Base-by-base conservation (phyloP, 2,797 vertebrate genomes). In the Darevskia mixta region DNA sequence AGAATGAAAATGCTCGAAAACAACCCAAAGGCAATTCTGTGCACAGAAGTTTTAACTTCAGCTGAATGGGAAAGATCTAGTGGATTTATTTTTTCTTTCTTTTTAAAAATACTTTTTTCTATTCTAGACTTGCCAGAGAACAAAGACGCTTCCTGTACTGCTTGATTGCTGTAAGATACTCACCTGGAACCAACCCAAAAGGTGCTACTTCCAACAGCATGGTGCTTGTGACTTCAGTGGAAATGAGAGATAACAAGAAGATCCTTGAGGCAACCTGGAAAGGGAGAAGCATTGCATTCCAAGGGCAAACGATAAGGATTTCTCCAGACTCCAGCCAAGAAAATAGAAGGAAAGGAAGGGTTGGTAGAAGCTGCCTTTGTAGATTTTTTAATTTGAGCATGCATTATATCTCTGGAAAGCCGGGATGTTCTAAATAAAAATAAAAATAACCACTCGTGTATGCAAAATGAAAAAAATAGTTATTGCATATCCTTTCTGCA, bases 281-380 rank as follows among this genome's bases (percentile, higher is more conserved):
- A 92, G 88, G 94, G 92, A 95, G 93, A 93, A 90, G 78, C 91
- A 88, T 86, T 95, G 91, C 91, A 94, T 95, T 95, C 94, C 94
- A 96, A 95, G 94, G 94, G 92, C 94, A 95, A 95, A 90, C 58
- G 91, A 95, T 94, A 96, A 95, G 80, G 91, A 94, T 95, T 96
- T 95, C 91, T 95, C 67, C 55, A 93, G 86, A 94, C 89, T 95
- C 94, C 92, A 93, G 91, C 95, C 91, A 94, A 94, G 69, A 93
- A 94, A 88, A 94, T 91, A 91, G 55, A 86, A 91, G 49, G 71
- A 81, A 89, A 91, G 90, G 89, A 91, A 81, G 78, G 91, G 91
- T 43, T 87, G 87, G 91, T 92, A 89, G 93, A 94, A 95, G 87
- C 94, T 94, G 41, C 87, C 89, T 93, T 92, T 91, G 89, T 92